Conservation (phyloP, 37 sponge, comb jelly and placozoan species). For the Ephydatia muelleri region DNA sequence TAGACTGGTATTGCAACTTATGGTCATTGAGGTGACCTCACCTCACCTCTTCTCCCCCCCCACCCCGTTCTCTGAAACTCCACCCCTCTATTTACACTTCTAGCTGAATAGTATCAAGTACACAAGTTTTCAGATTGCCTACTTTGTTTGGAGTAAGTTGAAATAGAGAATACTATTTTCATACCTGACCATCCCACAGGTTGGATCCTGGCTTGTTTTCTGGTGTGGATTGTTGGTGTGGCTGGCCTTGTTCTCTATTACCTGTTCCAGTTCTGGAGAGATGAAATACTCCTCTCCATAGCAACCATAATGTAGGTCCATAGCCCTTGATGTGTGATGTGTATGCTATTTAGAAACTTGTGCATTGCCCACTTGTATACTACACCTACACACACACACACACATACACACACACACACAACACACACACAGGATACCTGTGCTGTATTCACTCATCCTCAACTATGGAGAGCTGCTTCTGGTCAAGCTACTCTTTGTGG, state of each 20-base stretch:
- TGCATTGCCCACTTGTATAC: too few relatives aligned
- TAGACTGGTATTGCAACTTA: not conserved
- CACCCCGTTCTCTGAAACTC: too few relatives aligned
- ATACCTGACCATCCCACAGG: not conserved
- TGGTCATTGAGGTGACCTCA: not conserved
- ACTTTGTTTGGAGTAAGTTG: slow-evolving; percentile 27
- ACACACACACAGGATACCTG: not conserved
- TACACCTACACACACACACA: too few relatives aligned
- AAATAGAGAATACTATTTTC: not conserved
- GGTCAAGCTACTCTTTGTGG: not conserved
- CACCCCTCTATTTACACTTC: not conserved
- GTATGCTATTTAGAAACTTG: too few relatives aligned
- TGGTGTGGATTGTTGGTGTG: slow-evolving; percentile 13
- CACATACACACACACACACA: too few relatives aligned
- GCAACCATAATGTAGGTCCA: not conserved
- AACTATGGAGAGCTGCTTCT: not conserved
- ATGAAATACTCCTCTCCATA: not conserved
- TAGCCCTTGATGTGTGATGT: too few relatives aligned
- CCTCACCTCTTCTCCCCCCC: too few relatives aligned
- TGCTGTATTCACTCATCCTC: not conserved
- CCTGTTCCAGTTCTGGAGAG: not conserved
- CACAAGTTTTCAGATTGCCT: slow-evolving; percentile 39
- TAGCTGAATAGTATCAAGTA: slow-evolving; percentile 11
- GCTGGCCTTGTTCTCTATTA: not conserved
- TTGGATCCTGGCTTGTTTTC: not conserved